Conservation (phyloP, 2,113 vertebrate genomes). For the Anhinga rufa region DNA sequence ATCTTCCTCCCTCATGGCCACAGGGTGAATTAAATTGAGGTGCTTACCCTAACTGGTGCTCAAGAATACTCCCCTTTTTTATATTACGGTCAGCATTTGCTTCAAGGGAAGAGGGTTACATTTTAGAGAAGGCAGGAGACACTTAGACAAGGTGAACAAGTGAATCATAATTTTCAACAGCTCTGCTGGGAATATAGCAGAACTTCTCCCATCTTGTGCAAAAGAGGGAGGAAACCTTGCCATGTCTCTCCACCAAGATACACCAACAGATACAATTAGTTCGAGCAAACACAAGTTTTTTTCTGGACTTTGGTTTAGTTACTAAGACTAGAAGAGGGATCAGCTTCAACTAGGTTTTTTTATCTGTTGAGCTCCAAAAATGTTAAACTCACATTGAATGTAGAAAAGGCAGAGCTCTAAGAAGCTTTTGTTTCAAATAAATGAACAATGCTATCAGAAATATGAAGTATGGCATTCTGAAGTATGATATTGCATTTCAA, state of each 20-base stretch:
- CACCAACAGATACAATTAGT: not conserved
- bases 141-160: not conserved
- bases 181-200: not conserved
- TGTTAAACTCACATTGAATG: not conserved
- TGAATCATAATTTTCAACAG: not conserved
- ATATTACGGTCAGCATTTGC: not conserved
- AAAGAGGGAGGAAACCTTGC: not conserved
- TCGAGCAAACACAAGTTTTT: not conserved
- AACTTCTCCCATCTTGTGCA: not conserved
- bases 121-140: not conserved
- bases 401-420: not conserved
- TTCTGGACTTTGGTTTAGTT: not conserved
- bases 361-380: not conserved
- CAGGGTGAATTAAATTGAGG: not conserved
- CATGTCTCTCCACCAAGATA: not conserved
- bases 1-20: not conserved
- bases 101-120: not conserved
- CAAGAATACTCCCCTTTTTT: not conserved
- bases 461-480: not conserved
- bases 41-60: not conserved
- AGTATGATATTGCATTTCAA: not conserved
- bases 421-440: slow-evolving; percentile 14
- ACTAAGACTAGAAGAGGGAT: not conserved
- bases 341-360: not conserved
- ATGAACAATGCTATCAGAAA: not conserved